Conservation (phyloP, 1,140 invertebrate species). For the Drosophila miranda region DNA sequence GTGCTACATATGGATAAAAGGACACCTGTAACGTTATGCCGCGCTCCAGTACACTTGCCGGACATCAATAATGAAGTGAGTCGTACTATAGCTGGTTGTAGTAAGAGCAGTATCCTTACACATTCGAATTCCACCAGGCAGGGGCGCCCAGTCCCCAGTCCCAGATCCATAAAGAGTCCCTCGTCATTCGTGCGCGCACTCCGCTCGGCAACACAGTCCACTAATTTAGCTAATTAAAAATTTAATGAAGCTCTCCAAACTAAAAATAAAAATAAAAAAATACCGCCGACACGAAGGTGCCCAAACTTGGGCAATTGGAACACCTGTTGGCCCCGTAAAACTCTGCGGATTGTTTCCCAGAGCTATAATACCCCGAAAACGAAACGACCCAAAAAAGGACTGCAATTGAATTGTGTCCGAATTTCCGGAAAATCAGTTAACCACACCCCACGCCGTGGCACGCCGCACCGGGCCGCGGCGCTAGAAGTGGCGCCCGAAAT, state of each 20-base stretch:
- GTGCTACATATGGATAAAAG: constrained; percentile 6
- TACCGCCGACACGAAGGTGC: constrained; percentile 37
- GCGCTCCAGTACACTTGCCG: constrained; percentile 35
- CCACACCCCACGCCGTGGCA: background rate
- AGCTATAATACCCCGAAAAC: constrained; percentile 19
- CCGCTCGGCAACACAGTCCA: constrained; percentile 36
- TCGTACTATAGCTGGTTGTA: too few species aligned
- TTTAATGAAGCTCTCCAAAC: constrained; percentile 70
- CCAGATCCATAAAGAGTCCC: constrained; percentile 27
- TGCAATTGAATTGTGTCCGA: constrained; percentile 60
- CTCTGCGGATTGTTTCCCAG: constrained; percentile 73
- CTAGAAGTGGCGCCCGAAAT: background rate
- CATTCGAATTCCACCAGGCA: too few species aligned
- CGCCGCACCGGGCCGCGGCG: background rate
- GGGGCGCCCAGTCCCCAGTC: constrained; percentile 4
- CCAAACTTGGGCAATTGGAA: constrained; percentile 42
- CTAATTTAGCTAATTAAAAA: constrained; percentile 77
- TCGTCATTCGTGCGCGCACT: constrained; percentile 28
- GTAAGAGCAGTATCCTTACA: too few species aligned
- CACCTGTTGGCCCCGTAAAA: constrained; percentile 68
- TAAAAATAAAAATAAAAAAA: constrained; percentile 64
- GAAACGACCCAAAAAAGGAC: constrained; percentile 46
- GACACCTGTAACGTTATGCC: constrained; percentile 25
- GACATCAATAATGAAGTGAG: constrained; percentile 31
- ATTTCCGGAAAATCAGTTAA: constrained; percentile 46